Conservation (phyloP, 2,888 invertebrate species). For the Drosophila birchii region DNA sequence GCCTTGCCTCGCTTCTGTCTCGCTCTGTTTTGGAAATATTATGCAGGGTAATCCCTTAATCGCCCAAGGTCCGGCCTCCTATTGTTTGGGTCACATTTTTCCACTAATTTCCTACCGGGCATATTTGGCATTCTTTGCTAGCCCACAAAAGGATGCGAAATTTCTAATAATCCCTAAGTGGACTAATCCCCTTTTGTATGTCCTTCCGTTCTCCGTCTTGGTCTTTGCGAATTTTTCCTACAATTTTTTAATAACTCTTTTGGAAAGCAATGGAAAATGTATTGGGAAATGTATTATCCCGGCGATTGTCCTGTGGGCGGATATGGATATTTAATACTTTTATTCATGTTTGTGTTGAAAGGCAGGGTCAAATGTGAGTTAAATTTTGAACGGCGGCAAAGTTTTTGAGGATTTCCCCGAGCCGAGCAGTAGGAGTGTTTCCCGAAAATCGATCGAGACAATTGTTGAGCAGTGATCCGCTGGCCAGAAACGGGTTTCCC, state of each 20-base stretch:
- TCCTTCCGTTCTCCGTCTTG: conserved; percentile 44
- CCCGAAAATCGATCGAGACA: conserved; percentile 25
- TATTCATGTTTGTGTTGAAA: conserved; percentile 41
- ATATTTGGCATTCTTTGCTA: conserved; percentile 32
- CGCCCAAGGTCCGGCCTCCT: conserved; percentile 48
- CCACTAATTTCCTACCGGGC: conserved; percentile 62
- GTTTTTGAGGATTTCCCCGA: conserved; percentile 46
- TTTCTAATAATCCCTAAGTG: conserved; percentile 74
- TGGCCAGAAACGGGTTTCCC: conserved; percentile 13
- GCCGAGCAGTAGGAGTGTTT: background rate
- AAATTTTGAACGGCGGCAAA: conserved; percentile 58
- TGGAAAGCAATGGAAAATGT: conserved; percentile 42
- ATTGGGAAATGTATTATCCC: conserved; percentile 54
- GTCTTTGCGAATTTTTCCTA: conserved; percentile 28
- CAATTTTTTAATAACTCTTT: conserved; percentile 73
- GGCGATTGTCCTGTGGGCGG: conserved; percentile 73
- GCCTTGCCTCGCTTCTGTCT: background rate
- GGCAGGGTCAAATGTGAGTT: conserved; percentile 65
- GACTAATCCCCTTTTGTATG: conserved; percentile 76
- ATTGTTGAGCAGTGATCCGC: too few species aligned
- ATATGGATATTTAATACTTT: conserved; percentile 77
- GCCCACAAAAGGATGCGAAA: conserved; percentile 51
- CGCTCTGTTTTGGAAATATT: conserved; percentile 73
- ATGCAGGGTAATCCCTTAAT: conserved; percentile 77
- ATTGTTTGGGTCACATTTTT: conserved; percentile 54